Conservation (phyloP, 2,888 invertebrate species). For the Acanthacorydalis orientalis region DNA sequence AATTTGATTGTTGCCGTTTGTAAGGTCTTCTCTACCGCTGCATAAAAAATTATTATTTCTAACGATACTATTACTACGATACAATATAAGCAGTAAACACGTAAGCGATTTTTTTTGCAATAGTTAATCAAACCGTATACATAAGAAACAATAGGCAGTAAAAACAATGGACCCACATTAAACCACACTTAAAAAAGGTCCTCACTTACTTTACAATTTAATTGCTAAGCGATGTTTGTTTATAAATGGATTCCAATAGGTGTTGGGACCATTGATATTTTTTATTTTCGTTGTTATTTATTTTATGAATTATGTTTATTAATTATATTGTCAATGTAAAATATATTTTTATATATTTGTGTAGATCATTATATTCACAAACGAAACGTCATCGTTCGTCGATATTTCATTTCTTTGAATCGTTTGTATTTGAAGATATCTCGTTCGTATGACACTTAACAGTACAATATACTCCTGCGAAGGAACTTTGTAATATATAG, state of each 20-base stretch:
- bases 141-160: conserved; percentile 7
- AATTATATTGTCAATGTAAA: not conserved
- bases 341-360: not conserved
- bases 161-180: conserved; percentile 26
- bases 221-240: no score
- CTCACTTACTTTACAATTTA: not conserved
- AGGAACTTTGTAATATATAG: not conserved
- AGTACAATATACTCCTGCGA: not conserved
- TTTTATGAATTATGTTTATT: no score
- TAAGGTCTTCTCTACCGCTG: no score
- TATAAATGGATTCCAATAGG: conserved; percentile 2
- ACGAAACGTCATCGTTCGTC: not conserved
- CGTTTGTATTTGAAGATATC: no score
- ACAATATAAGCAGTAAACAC: not conserved
- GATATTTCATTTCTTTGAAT: no score
- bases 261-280: conserved; percentile 1
- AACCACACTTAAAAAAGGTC: conserved; percentile 26
- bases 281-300: no score
- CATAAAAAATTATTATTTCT: no score
- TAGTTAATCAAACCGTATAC: not conserved
- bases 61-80: not conserved
- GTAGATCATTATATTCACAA: not conserved
- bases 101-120: not conserved
- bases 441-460: no score
- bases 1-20: conserved; percentile 5